A percentile compares a stretch with the other conserved stretches of the same genome.
Evolutionary conservation across 2,797 vertebrate genomes (phyloP).

Genomic region (Trichosurus vulpecula): DNA sequence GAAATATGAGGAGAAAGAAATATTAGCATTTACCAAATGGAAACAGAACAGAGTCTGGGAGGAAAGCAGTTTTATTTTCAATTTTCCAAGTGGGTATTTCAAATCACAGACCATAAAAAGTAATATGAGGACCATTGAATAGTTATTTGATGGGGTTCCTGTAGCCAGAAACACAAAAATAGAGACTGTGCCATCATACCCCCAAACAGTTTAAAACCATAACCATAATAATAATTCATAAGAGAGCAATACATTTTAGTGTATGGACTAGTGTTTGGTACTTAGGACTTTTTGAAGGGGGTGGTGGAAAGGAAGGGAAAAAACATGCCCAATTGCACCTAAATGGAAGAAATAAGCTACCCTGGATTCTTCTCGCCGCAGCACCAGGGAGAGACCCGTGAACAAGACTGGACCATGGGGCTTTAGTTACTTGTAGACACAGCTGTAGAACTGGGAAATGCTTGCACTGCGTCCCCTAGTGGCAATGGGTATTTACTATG

Average conservation of each 20-base stretch:
- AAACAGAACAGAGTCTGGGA: slow-evolving; percentile 52
- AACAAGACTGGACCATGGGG: neutral
- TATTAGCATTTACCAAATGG: slow-evolving; percentile 44
- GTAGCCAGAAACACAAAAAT: slow-evolving; percentile 32
- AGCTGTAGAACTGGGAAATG: neutral
- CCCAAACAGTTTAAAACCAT: slow-evolving; percentile 24
- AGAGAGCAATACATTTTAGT: neutral
- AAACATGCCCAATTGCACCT: slow-evolving; percentile 53
- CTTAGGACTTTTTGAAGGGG: slow-evolving; percentile 23
- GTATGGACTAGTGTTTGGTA: slow-evolving; percentile 36
- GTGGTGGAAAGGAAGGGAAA: neutral
- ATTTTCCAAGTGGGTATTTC: slow-evolving; percentile 51
- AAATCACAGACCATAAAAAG: slow-evolving; percentile 51
- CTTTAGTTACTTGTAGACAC: neutral
- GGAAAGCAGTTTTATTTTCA: slow-evolving; percentile 57
- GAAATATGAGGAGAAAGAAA: slow-evolving; percentile 35
- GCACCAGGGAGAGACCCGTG: neutral
- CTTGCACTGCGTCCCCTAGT: neutral
- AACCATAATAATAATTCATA: slow-evolving; percentile 12
- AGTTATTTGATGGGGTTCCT: neutral
- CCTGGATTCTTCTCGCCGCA: slow-evolving; percentile 22
- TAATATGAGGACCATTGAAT: slow-evolving; percentile 27
- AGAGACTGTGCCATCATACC: neutral
- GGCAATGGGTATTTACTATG: neutral
- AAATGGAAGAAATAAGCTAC: slow-evolving; percentile 42